These are phyloP conservation scores for Borostomias antarcticus DNA, from an alignment of 2,797 vertebrate genomes.

Conservation along the genomic window DNA sequence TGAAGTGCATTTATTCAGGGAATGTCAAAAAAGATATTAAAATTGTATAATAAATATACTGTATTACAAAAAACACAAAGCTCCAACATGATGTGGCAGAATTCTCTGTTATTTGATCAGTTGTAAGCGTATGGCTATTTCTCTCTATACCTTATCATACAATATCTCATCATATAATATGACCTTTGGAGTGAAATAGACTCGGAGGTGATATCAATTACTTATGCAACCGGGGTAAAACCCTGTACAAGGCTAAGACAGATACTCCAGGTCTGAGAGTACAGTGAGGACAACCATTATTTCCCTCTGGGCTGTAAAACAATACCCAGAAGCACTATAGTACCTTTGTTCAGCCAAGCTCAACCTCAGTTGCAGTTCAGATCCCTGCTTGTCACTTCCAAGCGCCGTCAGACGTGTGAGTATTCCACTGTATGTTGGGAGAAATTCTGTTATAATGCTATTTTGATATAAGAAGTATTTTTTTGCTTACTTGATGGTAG, in stretches of 20 bases:
- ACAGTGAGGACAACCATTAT: conserved; percentile 14
- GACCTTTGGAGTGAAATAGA: conserved; percentile 3
- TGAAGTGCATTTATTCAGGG: no score
- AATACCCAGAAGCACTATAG: not conserved
- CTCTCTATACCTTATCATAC: no score
- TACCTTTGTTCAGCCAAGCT: conserved; percentile 37
- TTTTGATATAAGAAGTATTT: no score
- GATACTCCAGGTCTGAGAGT: not conserved
- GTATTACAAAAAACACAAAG: no score
- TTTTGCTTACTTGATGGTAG: no score
- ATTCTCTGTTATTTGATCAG: conserved; percentile 6
- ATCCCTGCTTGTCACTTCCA: conserved; percentile 6
- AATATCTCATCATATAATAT: not conserved
- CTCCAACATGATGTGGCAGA: no score
- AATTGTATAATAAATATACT: no score
- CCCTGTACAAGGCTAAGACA: not conserved
- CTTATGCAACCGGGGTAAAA: conserved; percentile 23
- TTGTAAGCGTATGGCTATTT: no score
- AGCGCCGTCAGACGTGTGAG: conserved; percentile 23
- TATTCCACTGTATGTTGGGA: not conserved
- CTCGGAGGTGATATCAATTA: not conserved
- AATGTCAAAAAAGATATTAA: no score
- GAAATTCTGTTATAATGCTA: not conserved
- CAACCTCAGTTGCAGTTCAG: not conserved
- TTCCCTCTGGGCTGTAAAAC: conserved; percentile 38